phyloP scores from a whole-genome alignment of 2,888 invertebrate genomes.

The Papilio protenor region DNA sequence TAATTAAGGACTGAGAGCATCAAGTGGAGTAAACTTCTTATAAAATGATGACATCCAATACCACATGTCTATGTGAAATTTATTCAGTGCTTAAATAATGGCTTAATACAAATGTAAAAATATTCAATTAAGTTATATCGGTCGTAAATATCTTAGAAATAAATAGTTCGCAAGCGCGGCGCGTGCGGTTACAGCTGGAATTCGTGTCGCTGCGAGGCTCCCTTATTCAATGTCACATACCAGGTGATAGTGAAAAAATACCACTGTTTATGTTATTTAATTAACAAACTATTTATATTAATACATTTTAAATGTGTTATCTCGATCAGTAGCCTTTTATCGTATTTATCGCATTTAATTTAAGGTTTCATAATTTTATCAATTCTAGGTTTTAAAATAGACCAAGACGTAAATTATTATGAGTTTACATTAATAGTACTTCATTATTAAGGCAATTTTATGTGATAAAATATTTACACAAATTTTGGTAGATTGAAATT shows the following conservation, averaged over 20 bases:
- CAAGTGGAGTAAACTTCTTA: neutral
- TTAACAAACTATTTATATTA: neutral
- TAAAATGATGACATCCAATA: neutral
- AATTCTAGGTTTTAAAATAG: too few species aligned
- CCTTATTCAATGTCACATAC: constrained; percentile 33
- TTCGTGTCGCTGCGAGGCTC: neutral
- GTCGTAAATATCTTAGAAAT: constrained; percentile 28
- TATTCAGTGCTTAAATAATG: neutral
- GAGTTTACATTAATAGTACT: too few species aligned
- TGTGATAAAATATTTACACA: too few species aligned
- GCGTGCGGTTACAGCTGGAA: constrained; percentile 15
- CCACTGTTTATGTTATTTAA: constrained; percentile 14
- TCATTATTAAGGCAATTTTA: too few species aligned
- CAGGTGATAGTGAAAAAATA: constrained; percentile 35
- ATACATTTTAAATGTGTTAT: neutral
- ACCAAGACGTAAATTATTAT: too few species aligned
- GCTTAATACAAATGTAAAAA: constrained; percentile 4
- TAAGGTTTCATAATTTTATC: too few species aligned
- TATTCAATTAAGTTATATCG: constrained; percentile 19
- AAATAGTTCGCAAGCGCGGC: neutral
- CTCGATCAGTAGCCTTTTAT: neutral
- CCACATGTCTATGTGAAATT: neutral
- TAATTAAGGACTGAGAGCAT: neutral
- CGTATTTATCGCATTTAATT: neutral
- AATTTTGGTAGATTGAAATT: too few species aligned